Evolutionary conservation across 2,797 vertebrate species (phyloP).

Genomic region (Pseudocheirus occidentalis): DNA sequence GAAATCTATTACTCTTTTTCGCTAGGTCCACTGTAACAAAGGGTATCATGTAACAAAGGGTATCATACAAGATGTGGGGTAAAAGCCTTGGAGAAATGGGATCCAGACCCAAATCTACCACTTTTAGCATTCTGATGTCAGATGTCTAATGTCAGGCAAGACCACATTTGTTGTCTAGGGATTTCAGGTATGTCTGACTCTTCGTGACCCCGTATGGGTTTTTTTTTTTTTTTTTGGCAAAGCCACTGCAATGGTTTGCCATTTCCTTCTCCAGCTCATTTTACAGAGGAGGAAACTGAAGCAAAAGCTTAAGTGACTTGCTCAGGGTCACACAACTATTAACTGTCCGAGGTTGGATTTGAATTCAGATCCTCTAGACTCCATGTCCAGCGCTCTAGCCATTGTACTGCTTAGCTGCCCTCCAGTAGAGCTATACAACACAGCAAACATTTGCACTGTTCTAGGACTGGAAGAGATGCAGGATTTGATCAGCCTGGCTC

Average conservation of each 20-base stretch:
- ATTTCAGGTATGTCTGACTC: neutral
- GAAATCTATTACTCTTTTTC: neutral
- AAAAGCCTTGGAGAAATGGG: neutral
- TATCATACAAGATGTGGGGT: neutral
- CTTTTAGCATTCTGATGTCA: neutral
- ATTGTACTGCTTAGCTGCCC: too few relatives aligned
- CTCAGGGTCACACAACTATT: too few relatives aligned
- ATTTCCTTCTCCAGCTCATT: too few relatives aligned
- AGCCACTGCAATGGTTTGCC: too few relatives aligned
- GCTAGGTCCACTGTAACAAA: too few relatives aligned
- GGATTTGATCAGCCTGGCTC: neutral
- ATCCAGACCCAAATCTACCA: neutral
- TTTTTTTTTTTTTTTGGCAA: too few relatives aligned
- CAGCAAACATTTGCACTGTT: neutral
- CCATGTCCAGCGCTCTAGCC: too few relatives aligned
- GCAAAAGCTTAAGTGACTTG: too few relatives aligned
- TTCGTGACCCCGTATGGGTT: neutral
- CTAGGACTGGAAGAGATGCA: neutral
- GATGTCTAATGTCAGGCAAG: neutral
- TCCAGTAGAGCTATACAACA: neutral
- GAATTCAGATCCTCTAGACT: too few relatives aligned
- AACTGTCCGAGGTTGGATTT: too few relatives aligned
- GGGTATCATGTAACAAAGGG: neutral
- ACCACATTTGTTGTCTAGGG: neutral
- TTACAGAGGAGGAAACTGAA: too few relatives aligned